Evolutionary conservation across 2,113 vertebrate genomes (phyloP), one percentile per base, ranked within the genome.

Genomic region (Myotis yumanensis): DNA sequence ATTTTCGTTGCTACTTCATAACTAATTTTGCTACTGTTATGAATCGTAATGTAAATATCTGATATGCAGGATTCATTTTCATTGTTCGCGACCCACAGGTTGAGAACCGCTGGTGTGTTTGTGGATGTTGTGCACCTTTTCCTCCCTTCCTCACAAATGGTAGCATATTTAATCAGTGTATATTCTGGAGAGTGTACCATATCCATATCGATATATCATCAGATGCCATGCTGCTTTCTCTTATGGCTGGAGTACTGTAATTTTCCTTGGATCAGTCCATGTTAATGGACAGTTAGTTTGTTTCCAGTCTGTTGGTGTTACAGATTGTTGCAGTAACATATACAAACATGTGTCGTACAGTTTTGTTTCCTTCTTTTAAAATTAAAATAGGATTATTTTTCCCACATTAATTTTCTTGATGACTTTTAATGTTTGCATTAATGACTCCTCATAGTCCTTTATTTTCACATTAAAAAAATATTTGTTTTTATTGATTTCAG

Each of bases 371-470:
- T 86, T 32, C 77, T 75, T 86, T 89, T 73, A 43, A 79, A 73
- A 57, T 81, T 79, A 88, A 94, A 88, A 57, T 72, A 90, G 66
- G 23, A 37, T 93, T 77, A 62, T 54, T 62, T 88, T 87, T 32
- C 51, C 28, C 48, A 84, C n/a, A 71, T 96, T 88, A 54, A 62
- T 89, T 62, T 83, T 17, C 46, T 89, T 57, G 30, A 30, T 20
- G 7, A 66, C 69, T 87, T 96, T 93, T 73, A 93, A 79, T 14
- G 9, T 62, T 3, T 91, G 37, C 20, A 8, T 72, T 90, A 82
- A 52, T 54, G n/a, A 59, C 16, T 28, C 32, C 66, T 90, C 59
- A 76, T n/a, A 73, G 35, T 18, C 40, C 62, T 46, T 35, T 86
- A 2, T 85, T 76, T 32, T 30, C 30, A 32, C 28, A 25, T 23